phyloP scores from a whole-genome alignment of 2,113 vertebrate genomes.

The Rhinolophus ferrumequinum region DNA sequence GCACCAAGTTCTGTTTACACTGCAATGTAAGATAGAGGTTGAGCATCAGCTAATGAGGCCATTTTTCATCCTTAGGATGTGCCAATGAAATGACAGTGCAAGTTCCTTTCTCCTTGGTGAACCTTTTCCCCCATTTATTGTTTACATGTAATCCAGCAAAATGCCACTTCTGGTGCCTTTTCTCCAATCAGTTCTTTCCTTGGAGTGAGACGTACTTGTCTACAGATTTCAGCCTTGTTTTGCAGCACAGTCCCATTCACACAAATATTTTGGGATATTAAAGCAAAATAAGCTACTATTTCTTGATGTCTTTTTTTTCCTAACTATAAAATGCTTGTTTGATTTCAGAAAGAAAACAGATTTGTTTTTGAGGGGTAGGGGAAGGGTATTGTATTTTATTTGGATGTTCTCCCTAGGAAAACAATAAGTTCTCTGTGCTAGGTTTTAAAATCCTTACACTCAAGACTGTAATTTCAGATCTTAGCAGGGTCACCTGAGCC shows the following conservation, averaged over 20 bases:
- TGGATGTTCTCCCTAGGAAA: not conserved
- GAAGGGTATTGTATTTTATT: not conserved
- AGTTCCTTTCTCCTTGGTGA: not conserved
- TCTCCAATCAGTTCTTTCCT: conserved; percentile 42
- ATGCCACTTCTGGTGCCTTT: conserved; percentile 65
- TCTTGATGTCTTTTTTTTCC: not conserved
- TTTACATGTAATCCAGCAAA: conserved; percentile 40
- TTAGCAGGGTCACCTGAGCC: not conserved
- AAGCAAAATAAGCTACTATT: conserved; percentile 67
- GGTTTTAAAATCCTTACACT: not conserved
- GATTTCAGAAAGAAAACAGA: conserved; percentile 28
- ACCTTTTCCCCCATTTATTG: not conserved
- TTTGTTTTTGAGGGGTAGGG: not conserved
- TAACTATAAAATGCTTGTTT: not conserved
- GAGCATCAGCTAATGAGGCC: not conserved
- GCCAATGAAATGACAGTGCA: not conserved
- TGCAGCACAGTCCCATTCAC: not conserved
- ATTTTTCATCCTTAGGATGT: not conserved
- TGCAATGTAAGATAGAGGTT: not conserved
- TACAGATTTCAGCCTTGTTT: conserved; percentile 17
- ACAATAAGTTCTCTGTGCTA: not conserved
- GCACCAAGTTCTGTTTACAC: not conserved
- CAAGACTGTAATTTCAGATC: not conserved
- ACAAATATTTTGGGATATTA: conserved; percentile 72
- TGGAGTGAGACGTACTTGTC: conserved; percentile 45